These are phyloP conservation scores for Cephalopholis sonnerati DNA, from an alignment of 2,113 vertebrate genomes.

Conservation along the genomic window DNA sequence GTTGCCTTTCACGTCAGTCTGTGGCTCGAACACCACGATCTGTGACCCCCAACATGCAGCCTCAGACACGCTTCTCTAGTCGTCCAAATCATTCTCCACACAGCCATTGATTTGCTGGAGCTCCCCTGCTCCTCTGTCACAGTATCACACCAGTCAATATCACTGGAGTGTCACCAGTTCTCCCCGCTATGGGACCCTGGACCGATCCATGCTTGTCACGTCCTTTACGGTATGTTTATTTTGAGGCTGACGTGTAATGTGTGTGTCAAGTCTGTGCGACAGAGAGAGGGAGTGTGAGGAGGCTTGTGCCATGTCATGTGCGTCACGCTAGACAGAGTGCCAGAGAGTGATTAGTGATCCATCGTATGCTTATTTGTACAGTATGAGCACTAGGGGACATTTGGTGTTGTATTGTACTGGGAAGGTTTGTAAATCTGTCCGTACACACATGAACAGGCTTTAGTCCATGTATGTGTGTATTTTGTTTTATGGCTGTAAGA, in stretches of 20 bases:
- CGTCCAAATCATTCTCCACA: constrained; percentile 16
- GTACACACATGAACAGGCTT: neutral
- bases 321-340: constrained; percentile 44
- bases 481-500: neutral
- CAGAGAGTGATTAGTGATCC: constrained; percentile 47
- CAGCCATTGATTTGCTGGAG: constrained; percentile 39
- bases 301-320: constrained; percentile 50
- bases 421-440: neutral
- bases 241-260: constrained; percentile 59
- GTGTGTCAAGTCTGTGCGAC: constrained; percentile 55
- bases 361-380: constrained; percentile 34
- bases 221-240: constrained; percentile 56
- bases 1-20: neutral
- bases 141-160: constrained; percentile 49
- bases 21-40: constrained; percentile 8
- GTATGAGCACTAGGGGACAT: constrained; percentile 6
- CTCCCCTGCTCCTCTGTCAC: constrained; percentile 35
- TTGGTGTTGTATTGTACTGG: constrained; percentile 6
- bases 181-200: constrained; percentile 29
- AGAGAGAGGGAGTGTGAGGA: constrained; percentile 37
- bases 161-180: constrained; percentile 23
- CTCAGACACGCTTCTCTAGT: constrained; percentile 31
- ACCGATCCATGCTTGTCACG: constrained; percentile 55
- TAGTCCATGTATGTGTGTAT: neutral
- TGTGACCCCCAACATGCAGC: constrained; percentile 29